These are phyloP conservation scores for Pelecanoides urinatrix DNA, from an alignment of 2,113 vertebrate species.

Conservation along the genomic window DNA sequence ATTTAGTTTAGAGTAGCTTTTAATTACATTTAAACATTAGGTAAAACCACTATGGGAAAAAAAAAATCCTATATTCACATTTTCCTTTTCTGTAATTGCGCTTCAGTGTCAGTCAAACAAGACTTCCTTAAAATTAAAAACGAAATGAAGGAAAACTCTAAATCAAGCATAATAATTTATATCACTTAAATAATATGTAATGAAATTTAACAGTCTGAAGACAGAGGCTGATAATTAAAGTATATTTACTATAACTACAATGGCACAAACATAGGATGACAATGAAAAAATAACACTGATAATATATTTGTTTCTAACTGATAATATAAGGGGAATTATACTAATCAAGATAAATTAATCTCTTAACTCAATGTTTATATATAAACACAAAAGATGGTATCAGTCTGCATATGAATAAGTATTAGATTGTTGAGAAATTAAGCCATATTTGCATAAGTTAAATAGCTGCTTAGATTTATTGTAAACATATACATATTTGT, in stretches of 20 bases:
- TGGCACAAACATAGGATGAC: neutral
- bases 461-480: neutral
- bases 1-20: neutral
- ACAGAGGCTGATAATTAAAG: neutral
- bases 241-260: neutral
- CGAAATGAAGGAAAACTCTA: neutral
- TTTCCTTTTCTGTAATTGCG: neutral
- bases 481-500: neutral
- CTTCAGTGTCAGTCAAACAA: neutral
- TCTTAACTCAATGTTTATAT: neutral
- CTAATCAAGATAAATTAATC: neutral
- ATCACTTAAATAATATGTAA: neutral
- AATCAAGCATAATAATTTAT: neutral
- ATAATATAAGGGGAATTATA: neutral
- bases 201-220: neutral
- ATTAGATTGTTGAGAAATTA: neutral
- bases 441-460: neutral
- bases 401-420: neutral
- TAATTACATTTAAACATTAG: neutral
- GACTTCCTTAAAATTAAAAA: neutral
- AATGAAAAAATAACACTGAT: neutral
- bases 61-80: neutral
- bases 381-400: neutral
- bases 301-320: neutral
- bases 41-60: neutral